Base-by-base conservation (phyloP, 2,113 vertebrate species). In the Shinisaurus crocodilurus region DNA sequence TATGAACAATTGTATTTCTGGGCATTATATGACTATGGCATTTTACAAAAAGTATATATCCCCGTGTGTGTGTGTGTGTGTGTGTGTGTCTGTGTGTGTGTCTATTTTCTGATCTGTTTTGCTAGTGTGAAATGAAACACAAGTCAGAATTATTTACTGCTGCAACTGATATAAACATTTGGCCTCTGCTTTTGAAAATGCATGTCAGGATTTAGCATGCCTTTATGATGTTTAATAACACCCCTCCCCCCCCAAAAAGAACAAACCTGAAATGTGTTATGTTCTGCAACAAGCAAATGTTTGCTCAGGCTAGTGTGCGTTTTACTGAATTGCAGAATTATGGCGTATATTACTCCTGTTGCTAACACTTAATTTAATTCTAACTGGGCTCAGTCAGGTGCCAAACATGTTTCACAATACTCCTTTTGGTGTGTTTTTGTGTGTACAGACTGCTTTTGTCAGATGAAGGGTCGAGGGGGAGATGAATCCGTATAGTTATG, bases 401-500 rank as follows among this genome's bases (percentile, higher is more conserved):
- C 60, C 69, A 69, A 50, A 85, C 76, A 79, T 79, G 15, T 57
- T 80, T 93, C 91, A 32, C 70, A 60, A 65, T 89, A 74, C 43
- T 48, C 85, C 86, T 32, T 1, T 90, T 96, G 57, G 29, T 82
- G 5, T 80, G 90, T 90, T 82, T 93, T 92, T 91, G 15, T 86
- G 8, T 82, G 86, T 92, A 84, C 93, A 76, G 82, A 13, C 87
- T 87, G 89, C 86, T 96, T 75, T 92, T 94, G 85, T 82, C n/a
- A 83, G 88, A 82, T 92, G 1, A 85, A 94, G 85, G 29, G 85
- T 94, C 95, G 90, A 91, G 89, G 88, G 92, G 90, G 15, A 93
- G 93, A 48, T 91, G 81, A 34, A 0, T 94, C 92, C 92, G 29
- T 89, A 0, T 88, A 76, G 94, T 95, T 93, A 96, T 95, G 96